A percentile compares a stretch with the other conserved stretches of the same genome.
These are phyloP conservation scores for Eueremaeus valkanovi DNA, from an alignment of 2,888 invertebrate species.

Conservation along the genomic window DNA sequence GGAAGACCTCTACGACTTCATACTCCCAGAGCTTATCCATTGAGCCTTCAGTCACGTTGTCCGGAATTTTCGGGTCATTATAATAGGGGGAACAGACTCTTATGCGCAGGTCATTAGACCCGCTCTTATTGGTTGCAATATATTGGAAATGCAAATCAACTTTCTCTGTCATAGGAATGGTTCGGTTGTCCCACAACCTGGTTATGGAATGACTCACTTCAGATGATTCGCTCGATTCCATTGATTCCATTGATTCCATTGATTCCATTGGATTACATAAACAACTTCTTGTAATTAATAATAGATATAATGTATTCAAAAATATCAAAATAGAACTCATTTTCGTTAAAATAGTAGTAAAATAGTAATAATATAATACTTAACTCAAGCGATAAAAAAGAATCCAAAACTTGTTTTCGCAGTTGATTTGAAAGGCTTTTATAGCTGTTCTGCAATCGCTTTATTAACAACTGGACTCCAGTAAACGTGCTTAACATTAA, in stretches of 20 bases:
- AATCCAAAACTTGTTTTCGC: too few species aligned
- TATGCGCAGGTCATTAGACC: conserved; percentile 45
- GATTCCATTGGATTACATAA: too few species aligned
- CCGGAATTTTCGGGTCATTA: conserved; percentile 52
- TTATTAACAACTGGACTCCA: too few species aligned
- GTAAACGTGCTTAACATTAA: too few species aligned
- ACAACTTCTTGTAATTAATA: too few species aligned
- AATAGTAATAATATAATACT: too few species aligned
- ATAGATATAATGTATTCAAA: too few species aligned
- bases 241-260: background rate
- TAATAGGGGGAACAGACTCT: conserved; percentile 52
- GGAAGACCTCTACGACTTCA: conserved; percentile 58
- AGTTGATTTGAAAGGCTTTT: too few species aligned
- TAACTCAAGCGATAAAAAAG: too few species aligned
- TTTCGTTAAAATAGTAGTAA: too few species aligned
- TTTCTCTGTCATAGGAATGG: background rate
- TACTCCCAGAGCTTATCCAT: conserved; percentile 54
- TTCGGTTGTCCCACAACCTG: conserved; percentile 43
- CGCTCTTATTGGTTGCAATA: conserved; percentile 43
- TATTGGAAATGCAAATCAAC: conserved; percentile 10
- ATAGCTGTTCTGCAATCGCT: too few species aligned
- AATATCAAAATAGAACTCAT: too few species aligned
- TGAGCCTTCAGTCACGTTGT: conserved; percentile 51
- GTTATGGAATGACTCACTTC: conserved; percentile 31
- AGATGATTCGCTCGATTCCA: background rate